A percentile compares a stretch with the other conserved stretches of the same genome.
Evolutionary conservation across 30 jellyfish, hydroid and myxozoan species (phyloP).

Genomic region (Catostylus mosaicus): DNA sequence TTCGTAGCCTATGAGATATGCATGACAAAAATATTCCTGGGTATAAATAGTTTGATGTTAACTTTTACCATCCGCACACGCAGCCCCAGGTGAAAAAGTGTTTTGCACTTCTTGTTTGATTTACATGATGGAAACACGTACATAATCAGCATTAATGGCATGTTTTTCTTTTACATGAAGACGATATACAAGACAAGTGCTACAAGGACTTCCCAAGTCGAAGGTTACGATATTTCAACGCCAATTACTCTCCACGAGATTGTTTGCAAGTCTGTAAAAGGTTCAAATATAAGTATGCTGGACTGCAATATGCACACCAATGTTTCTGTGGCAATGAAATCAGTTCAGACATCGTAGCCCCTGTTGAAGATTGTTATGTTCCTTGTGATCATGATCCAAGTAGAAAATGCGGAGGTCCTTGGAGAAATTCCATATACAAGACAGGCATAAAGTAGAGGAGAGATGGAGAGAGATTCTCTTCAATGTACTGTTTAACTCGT

Average conservation of each 20-base stretch:
- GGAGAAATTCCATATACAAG: slow-evolving; percentile 20
- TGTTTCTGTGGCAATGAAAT: slow-evolving; percentile 27
- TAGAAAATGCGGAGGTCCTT: slow-evolving; percentile 62
- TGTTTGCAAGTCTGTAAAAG: slow-evolving; percentile 1
- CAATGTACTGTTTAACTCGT: no score
- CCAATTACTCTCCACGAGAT: no score
- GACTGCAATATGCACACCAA: slow-evolving; percentile 21
- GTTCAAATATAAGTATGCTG: slow-evolving; percentile 1
- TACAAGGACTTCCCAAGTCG: background rate
- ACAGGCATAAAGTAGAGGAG: background rate
- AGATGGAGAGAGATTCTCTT: no score
- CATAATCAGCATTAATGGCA: no score
- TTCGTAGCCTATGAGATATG: no score
- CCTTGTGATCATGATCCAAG: slow-evolving; percentile 35
- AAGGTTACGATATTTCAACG: no score
- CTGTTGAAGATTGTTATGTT: slow-evolving; percentile 16
- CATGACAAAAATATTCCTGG: no score
- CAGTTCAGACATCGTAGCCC: background rate
- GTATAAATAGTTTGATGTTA: no score
- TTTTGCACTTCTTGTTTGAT: no score
- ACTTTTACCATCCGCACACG: no score
- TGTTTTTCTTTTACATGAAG: slow-evolving; percentile 3
- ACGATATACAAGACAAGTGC: slow-evolving; percentile 8
- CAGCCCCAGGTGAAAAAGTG: no score
- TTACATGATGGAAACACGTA: no score